A percentile compares a stretch with the other conserved stretches of the same genome.
These are phyloP conservation scores for Latrodectus geometricus DNA, from an alignment of 1,140 invertebrate species.

Conservation along the genomic window DNA sequence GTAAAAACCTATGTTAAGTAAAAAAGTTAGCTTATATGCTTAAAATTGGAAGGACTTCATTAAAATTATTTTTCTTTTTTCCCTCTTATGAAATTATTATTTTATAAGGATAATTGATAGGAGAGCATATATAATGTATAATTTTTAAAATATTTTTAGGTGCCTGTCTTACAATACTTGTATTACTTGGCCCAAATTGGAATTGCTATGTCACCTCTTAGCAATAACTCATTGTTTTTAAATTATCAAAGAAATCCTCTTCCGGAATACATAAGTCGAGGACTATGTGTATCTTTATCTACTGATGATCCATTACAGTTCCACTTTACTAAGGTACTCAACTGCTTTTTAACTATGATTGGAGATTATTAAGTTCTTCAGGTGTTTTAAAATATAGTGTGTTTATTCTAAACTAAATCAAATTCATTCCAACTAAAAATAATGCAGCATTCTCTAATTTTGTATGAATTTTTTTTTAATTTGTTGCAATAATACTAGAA, in stretches of 20 bases:
- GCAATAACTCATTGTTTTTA: slow-evolving; percentile 98
- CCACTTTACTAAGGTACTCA: slow-evolving; percentile 92
- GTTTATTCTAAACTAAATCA: too few species aligned
- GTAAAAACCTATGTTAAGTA: too few species aligned
- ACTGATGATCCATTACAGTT: slow-evolving; percentile 99
- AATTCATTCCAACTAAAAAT: too few species aligned
- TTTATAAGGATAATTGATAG: not conserved
- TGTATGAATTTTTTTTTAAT: too few species aligned
- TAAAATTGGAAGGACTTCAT: too few species aligned
- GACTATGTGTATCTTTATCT: slow-evolving; percentile 92
- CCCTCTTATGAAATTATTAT: not conserved
- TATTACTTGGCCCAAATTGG: slow-evolving; percentile 98
- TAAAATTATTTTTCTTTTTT: not conserved
- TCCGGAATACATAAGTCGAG: slow-evolving; percentile 95
- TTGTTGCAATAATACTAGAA: too few species aligned
- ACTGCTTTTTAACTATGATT: too few species aligned
- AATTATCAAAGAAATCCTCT: slow-evolving; percentile 99
- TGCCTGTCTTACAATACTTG: slow-evolving; percentile 97
- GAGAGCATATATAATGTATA: not conserved
- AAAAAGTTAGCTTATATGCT: too few species aligned
- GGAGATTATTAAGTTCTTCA: too few species aligned
- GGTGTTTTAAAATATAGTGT: too few species aligned
- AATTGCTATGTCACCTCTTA: slow-evolving; percentile 99
- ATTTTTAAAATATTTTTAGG: slow-evolving; percentile 67
- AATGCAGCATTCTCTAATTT: too few species aligned